Percentiles rank a stretch among this genome's conserved stretches.
These are phyloP conservation scores for Eospalax fontanierii DNA, from an alignment of 2,797 vertebrate genomes.

Conservation along the genomic window DNA sequence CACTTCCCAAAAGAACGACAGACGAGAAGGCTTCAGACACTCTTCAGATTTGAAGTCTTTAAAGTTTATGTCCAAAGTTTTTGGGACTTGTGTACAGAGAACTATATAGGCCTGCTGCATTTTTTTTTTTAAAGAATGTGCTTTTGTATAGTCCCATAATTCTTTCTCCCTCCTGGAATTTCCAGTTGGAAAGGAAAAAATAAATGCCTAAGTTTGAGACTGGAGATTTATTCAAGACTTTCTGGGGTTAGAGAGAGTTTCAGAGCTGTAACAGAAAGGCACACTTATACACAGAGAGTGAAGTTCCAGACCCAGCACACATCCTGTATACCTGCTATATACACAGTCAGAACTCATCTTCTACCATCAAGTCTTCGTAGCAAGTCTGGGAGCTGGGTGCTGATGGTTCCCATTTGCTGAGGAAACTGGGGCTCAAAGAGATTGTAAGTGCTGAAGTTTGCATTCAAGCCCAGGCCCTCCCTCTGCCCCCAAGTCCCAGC, in stretches of 20 bases:
- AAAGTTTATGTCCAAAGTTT: constrained; percentile 9
- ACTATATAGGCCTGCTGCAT: background rate
- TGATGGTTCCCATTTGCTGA: background rate
- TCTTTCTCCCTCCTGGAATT: background rate
- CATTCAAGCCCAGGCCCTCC: background rate
- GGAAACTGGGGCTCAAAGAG: background rate
- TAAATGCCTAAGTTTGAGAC: background rate
- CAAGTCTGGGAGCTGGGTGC: background rate
- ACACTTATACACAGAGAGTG: background rate
- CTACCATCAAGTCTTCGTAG: background rate
- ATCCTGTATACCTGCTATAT: accelerated
- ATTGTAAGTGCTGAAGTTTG: background rate
- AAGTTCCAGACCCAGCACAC: background rate
- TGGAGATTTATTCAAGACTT: background rate
- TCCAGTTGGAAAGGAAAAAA: background rate
- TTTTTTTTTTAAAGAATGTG: background rate
- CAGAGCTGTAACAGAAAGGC: background rate
- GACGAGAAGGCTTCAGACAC: background rate
- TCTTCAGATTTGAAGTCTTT: constrained; percentile 34
- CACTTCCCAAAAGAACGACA: background rate
- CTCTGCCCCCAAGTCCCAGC: background rate
- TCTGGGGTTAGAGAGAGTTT: background rate
- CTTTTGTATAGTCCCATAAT: constrained; percentile 1
- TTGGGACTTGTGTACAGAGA: background rate
- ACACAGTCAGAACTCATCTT: background rate